Conservation (phyloP, 2,888 invertebrate species). For the Drosophila suboccidentalis region DNA sequence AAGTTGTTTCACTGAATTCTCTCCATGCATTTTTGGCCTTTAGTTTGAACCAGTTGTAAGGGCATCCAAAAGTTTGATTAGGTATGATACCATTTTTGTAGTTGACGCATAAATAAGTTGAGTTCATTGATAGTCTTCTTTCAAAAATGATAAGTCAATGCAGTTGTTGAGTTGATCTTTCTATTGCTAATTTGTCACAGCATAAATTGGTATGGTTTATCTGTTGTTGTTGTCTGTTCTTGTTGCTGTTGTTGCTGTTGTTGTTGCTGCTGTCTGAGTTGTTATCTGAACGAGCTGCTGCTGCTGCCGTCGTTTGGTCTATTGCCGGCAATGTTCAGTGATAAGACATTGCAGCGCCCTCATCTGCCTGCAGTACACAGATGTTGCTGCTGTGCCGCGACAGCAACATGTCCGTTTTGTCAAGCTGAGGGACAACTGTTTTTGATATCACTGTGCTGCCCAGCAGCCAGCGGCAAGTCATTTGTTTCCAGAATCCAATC, state of each 20-base stretch:
- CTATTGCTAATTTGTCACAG: slow-evolving; percentile 53
- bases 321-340: slow-evolving; percentile 28
- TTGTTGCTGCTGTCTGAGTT: slow-evolving; percentile 15
- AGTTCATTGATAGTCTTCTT: slow-evolving; percentile 6
- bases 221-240: slow-evolving; percentile 19
- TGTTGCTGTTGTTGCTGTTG: slow-evolving; percentile 8
- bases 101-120: slow-evolving; percentile 1
- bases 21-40: too few relatives aligned
- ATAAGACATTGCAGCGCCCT: slow-evolving; percentile 37
- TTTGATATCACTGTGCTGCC: slow-evolving; percentile 35
- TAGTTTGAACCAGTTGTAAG: background rate
- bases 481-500: slow-evolving; percentile 34
- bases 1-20: too few relatives aligned
- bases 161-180: slow-evolving; percentile 36
- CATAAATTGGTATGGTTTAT: slow-evolving; percentile 38
- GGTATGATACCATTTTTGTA: background rate
- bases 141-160: slow-evolving; percentile 24
- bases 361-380: slow-evolving; percentile 13
- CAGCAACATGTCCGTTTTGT: slow-evolving; percentile 32
- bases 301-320: slow-evolving; percentile 37
- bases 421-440: slow-evolving; percentile 28
- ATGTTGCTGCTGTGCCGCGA: slow-evolving; percentile 36
- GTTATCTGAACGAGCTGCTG: slow-evolving; percentile 42
- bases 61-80: background rate
- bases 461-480: slow-evolving; percentile 26